Conservation (phyloP, 2,113 vertebrate genomes). For the Pituophis catenifer region DNA sequence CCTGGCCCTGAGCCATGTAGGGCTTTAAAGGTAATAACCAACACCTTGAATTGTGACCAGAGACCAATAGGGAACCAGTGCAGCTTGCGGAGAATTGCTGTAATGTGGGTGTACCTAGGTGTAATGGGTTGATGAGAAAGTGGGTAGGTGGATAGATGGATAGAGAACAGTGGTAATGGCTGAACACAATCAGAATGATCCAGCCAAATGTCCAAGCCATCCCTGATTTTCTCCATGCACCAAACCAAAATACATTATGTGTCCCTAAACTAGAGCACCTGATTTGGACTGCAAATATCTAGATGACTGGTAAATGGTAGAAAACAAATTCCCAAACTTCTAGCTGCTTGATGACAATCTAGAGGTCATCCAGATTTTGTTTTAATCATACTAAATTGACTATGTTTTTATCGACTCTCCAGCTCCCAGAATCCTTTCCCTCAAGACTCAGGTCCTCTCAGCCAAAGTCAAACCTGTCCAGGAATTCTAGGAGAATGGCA, state of each 20-base stretch:
- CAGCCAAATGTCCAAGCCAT: neutral
- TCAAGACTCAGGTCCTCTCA: neutral
- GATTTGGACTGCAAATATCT: neutral
- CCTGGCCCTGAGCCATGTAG: too few relatives aligned
- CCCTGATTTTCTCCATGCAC: neutral
- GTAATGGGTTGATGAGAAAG: neutral
- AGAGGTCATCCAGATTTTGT: neutral
- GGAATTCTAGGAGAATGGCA: neutral
- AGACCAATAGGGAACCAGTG: too few relatives aligned
- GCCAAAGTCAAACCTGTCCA: neutral
- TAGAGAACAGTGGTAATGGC: neutral
- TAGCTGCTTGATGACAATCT: neutral
- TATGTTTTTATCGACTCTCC: neutral
- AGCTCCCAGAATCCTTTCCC: neutral
- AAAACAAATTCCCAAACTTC: neutral
- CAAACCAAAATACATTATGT: neutral
- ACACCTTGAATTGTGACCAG: too few relatives aligned
- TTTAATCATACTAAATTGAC: neutral
- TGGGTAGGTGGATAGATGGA: neutral
- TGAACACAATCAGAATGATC: neutral
- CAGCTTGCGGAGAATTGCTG: too few relatives aligned
- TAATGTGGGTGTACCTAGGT: too few relatives aligned
- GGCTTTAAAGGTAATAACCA: too few relatives aligned
- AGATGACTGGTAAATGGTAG: neutral
- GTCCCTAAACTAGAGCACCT: neutral